Percentiles rank a stretch among this genome's conserved stretches.
phyloP scores from a whole-genome alignment of 2,797 vertebrate genomes.

The Lophius americanus region DNA sequence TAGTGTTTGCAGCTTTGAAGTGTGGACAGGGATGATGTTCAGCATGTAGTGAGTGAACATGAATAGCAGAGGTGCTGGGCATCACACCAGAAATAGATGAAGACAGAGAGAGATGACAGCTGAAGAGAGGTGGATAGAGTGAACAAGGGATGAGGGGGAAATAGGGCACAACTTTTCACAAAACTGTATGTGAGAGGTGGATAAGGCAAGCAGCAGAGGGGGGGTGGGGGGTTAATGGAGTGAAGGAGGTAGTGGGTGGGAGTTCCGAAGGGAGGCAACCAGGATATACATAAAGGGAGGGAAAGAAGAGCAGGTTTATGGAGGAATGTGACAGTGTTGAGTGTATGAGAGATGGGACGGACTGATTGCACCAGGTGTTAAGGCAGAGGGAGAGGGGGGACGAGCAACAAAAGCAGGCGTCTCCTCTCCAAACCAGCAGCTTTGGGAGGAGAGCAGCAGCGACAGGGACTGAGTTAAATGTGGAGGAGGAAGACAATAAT shows the following conservation, averaged over 20 bases:
- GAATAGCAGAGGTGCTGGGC: conserved; percentile 37
- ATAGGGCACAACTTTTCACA: conserved; percentile 14
- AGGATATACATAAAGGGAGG: conserved; percentile 59
- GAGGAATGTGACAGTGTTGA: conserved; percentile 75
- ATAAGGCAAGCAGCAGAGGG: conserved; percentile 25
- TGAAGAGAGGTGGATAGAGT: conserved; percentile 15
- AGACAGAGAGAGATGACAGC: conserved; percentile 14
- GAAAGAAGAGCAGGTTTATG: conserved; percentile 60
- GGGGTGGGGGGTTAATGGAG: conserved; percentile 35
- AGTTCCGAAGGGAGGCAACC: conserved; percentile 64
- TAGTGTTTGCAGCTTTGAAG: conserved; percentile 21
- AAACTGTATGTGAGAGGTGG: conserved; percentile 31
- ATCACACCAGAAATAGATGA: conserved; percentile 31
- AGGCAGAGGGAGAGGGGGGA: conserved; percentile 41
- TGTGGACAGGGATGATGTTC: conserved; percentile 35
- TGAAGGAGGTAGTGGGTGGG: conserved; percentile 69
- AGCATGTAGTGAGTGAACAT: conserved; percentile 45
- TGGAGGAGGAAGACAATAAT: conserved; percentile 41
- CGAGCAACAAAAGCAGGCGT: conserved; percentile 42
- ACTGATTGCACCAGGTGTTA: conserved; percentile 57
- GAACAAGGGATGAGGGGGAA: conserved; percentile 24
- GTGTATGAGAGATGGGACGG: conserved; percentile 71
- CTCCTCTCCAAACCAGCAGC: conserved; percentile 30
- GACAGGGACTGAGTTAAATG: conserved; percentile 37
- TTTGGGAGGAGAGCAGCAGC: conserved; percentile 40